Conservation (phyloP, 1,140 invertebrate genomes). For the Teleopsis dalmanni region DNA sequence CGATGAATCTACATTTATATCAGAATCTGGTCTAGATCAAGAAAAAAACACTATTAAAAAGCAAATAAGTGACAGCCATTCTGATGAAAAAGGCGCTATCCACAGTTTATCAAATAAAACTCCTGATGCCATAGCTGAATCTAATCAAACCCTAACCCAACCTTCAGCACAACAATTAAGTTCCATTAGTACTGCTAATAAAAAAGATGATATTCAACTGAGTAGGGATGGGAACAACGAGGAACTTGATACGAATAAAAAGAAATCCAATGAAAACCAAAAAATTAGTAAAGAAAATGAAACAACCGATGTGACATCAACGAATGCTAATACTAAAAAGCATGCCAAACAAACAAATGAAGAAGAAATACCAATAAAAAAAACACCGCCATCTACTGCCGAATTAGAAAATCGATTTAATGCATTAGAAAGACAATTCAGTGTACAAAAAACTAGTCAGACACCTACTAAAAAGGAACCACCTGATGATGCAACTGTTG, state of each 20-base stretch:
- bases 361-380: conserved; percentile 20
- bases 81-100: no score
- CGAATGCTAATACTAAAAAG: not conserved
- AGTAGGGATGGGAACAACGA: not conserved
- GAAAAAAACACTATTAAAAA: no score
- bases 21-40: no score
- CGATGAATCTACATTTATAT: no score
- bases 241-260: conserved; percentile 10
- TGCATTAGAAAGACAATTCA: conserved; percentile 31
- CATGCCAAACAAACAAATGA: not conserved
- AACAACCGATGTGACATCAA: not conserved
- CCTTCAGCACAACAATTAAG: conserved; percentile 23
- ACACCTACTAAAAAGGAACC: conserved; percentile 29
- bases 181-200: not conserved
- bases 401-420: conserved; percentile 36
- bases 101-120: no score
- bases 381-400: conserved; percentile 34
- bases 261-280: conserved; percentile 7
- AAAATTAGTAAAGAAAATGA: conserved; percentile 12
- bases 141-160: no score
- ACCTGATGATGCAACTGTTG: conserved; percentile 18
- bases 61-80: no score
- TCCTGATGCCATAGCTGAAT: no score
- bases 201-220: not conserved
- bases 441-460: conserved; percentile 29